Evolutionary conservation across 2,888 invertebrate species (phyloP).

Genomic region (Himalopsyche tibetana): DNA sequence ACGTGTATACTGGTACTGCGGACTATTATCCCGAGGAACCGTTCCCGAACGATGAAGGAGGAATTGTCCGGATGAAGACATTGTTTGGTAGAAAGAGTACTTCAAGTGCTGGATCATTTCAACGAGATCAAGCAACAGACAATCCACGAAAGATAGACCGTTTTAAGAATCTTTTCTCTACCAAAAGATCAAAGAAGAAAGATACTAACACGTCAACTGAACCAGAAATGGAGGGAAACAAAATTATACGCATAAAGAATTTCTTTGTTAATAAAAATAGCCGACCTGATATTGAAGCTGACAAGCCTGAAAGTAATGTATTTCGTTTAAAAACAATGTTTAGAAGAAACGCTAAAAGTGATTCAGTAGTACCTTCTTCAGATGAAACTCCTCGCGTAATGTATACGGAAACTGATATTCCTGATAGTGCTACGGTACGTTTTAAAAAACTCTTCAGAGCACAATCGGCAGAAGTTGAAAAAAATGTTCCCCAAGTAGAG

Average conservation of each 20-base stretch:
- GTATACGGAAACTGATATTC: background rate
- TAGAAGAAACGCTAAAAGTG: constrained; percentile 55
- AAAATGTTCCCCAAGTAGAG: constrained; percentile 29
- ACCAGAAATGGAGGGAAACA: constrained; percentile 49
- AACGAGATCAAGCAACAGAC: background rate
- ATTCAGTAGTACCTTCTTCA: constrained; percentile 46
- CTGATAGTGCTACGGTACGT: background rate
- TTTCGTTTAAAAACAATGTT: constrained; percentile 56
- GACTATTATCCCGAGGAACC: constrained; percentile 28
- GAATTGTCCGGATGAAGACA: constrained; percentile 50
- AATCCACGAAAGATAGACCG: background rate
- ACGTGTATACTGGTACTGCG: constrained; percentile 52
- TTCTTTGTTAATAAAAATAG: constrained; percentile 54
- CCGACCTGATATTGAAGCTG: background rate
- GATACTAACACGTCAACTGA: background rate
- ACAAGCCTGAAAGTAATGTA: constrained; percentile 13
- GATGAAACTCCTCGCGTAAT: background rate
- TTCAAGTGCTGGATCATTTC: background rate
- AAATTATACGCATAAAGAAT: constrained; percentile 60
- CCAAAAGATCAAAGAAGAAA: constrained; percentile 42
- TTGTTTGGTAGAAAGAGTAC: constrained; percentile 50
- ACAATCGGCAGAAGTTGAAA: constrained; percentile 7
- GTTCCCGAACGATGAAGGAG: constrained; percentile 44
- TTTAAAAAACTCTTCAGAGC: constrained; percentile 25
- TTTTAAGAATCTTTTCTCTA: constrained; percentile 54